Percentiles rank a stretch among this genome's conserved stretches.
Conservation (phyloP, 2,797 vertebrate genomes). For the Chromobotia macracanthus region DNA sequence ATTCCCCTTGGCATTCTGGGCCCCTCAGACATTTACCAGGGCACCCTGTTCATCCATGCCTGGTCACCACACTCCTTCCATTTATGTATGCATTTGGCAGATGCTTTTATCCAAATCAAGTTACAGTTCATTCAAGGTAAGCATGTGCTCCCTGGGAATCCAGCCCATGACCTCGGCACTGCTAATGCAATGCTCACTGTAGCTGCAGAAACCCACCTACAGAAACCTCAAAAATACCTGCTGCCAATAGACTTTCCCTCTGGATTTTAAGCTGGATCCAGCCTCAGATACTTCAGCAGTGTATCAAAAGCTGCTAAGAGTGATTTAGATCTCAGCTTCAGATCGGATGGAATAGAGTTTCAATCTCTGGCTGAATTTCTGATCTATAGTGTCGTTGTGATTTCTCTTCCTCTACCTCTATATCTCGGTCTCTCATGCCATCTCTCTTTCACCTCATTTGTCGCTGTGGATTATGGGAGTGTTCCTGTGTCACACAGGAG, state of each 20-base stretch:
- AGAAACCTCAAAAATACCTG: neutral
- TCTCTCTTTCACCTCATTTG: slow-evolving; percentile 24
- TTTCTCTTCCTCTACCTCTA: neutral
- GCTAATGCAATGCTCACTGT: neutral
- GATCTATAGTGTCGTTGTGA: neutral
- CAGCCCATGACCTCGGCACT: too few species aligned
- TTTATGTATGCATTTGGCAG: too few species aligned
- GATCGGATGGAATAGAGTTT: neutral
- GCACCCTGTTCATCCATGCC: too few species aligned
- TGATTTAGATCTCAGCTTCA: slow-evolving; percentile 5
- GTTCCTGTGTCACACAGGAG: slow-evolving; percentile 11
- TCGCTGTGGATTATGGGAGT: slow-evolving; percentile 21
- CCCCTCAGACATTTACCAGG: too few species aligned
- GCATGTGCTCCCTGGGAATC: too few species aligned
- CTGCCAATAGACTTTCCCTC: neutral
- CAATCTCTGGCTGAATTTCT: neutral
- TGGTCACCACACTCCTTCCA: too few species aligned
- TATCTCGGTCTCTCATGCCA: neutral
- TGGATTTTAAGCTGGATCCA: slow-evolving; percentile 38
- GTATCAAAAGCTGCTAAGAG: slow-evolving; percentile 37
- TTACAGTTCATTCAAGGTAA: too few species aligned
- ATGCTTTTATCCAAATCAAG: too few species aligned
- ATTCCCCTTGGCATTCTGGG: too few species aligned
- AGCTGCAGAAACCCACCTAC: neutral
- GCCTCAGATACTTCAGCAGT: slow-evolving; percentile 37